Conservation (phyloP, 1,140 invertebrate genomes). For the Sinonovacula constricta region DNA sequence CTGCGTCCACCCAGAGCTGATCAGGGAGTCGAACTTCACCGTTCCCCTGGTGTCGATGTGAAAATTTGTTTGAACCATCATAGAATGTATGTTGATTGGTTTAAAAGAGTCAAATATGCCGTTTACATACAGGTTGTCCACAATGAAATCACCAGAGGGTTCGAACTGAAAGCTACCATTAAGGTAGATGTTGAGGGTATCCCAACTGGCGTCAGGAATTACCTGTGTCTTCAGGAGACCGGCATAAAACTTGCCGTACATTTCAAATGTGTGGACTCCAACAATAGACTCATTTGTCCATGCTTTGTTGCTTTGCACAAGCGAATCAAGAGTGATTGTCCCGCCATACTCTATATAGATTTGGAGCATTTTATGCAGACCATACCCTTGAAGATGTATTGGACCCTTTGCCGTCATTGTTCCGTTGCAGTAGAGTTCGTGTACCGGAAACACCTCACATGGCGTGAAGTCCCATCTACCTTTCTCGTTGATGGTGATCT, state of each 20-base stretch:
- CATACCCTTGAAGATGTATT: constrained; percentile 51
- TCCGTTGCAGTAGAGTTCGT: constrained; percentile 55
- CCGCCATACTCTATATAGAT: constrained; percentile 55
- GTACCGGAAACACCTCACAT: constrained; percentile 33
- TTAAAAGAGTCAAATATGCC: constrained; percentile 52
- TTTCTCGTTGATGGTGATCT: constrained; percentile 33
- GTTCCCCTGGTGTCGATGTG: constrained; percentile 46
- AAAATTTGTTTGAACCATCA: constrained; percentile 28
- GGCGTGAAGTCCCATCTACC: constrained; percentile 54
- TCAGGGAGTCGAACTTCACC: constrained; percentile 53
- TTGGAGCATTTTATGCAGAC: constrained; percentile 35
- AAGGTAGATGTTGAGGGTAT: constrained; percentile 51
- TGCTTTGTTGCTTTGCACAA: constrained; percentile 37
- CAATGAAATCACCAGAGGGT: constrained; percentile 39
- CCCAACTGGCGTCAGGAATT: constrained; percentile 51
- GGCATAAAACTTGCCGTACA: constrained; percentile 57
- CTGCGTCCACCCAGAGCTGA: constrained; percentile 41
- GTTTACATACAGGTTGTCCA: constrained; percentile 51
- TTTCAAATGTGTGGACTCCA: constrained; percentile 51
- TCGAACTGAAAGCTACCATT: constrained; percentile 54
- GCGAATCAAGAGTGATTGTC: constrained; percentile 55
- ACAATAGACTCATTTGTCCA: constrained; percentile 58
- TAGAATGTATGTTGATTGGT: constrained; percentile 41
- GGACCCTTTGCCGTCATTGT: constrained; percentile 53
- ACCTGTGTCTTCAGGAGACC: constrained; percentile 53